Evolutionary conservation across 2,113 vertebrate species (phyloP).

Genomic region (Hepsetus odoe): DNA sequence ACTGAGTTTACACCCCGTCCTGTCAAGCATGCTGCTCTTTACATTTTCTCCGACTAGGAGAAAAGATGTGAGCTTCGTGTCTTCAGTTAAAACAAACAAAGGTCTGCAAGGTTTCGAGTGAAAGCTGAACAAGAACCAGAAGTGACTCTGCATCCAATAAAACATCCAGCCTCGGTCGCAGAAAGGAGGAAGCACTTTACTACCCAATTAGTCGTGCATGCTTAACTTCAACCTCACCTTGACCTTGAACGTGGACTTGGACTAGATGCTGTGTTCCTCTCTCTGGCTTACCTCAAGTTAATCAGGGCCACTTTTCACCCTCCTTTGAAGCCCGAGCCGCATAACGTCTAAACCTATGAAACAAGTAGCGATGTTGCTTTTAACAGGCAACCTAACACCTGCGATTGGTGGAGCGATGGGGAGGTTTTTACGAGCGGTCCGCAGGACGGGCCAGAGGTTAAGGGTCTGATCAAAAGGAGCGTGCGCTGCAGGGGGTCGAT

Average conservation of each 20-base stretch:
- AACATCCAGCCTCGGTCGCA: slow-evolving; percentile 17
- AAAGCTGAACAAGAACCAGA: background rate
- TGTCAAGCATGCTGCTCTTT: slow-evolving; percentile 13
- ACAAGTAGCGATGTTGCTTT: slow-evolving; percentile 1
- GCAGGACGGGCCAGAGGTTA: background rate
- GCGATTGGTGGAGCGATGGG: slow-evolving; percentile 20
- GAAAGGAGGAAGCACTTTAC: slow-evolving; percentile 5
- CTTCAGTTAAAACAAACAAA: background rate
- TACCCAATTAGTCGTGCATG: slow-evolving; percentile 38
- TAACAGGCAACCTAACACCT: background rate
- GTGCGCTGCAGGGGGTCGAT: slow-evolving; percentile 2
- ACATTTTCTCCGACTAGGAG: background rate
- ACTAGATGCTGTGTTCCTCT: background rate
- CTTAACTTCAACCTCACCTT: slow-evolving; percentile 21
- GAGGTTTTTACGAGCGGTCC: slow-evolving; percentile 12
- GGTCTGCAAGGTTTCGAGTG: background rate
- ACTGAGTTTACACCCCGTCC: slow-evolving; percentile 43
- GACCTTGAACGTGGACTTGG: slow-evolving; percentile 36
- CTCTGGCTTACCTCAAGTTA: slow-evolving; percentile 31
- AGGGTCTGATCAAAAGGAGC: slow-evolving; percentile 28
- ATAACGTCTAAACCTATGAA: slow-evolving; percentile 14
- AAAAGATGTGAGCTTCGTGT: background rate
- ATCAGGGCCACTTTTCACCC: background rate
- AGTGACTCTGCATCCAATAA: background rate
- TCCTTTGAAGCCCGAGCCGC: slow-evolving; percentile 8